Evolutionary conservation across 2,113 vertebrate genomes (phyloP).

Genomic region (Dolichallabes microphthalmus): DNA sequence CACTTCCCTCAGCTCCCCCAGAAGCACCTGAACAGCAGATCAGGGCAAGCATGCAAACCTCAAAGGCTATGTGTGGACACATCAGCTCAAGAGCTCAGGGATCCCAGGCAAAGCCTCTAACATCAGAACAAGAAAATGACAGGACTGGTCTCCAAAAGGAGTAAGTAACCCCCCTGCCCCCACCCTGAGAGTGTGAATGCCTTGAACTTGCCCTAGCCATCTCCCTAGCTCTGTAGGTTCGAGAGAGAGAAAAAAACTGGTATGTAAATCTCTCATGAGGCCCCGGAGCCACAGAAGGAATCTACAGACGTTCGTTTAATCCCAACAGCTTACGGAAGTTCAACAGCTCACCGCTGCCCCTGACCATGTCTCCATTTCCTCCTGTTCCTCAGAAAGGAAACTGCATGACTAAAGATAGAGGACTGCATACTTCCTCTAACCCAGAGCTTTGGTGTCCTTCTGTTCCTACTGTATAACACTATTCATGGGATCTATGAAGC

Average conservation of each 20-base stretch:
- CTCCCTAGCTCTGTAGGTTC: not conserved
- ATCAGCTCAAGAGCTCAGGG: constrained; percentile 41
- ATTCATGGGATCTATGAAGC: not conserved
- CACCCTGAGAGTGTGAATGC: constrained; percentile 22
- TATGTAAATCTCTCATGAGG: constrained; percentile 36
- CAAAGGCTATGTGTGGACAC: constrained; percentile 46
- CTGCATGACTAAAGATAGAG: constrained; percentile 74
- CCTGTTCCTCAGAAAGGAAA: constrained; percentile 67
- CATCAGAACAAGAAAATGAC: constrained; percentile 52
- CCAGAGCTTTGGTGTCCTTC: constrained; percentile 28
- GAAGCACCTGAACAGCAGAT: constrained; percentile 32
- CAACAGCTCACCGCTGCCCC: constrained; percentile 55
- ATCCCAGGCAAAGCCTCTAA: constrained; percentile 37
- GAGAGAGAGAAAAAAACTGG: constrained; percentile 21
- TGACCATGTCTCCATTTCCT: constrained; percentile 61
- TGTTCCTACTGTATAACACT: constrained; percentile 20
- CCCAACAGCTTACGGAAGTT: constrained; percentile 50
- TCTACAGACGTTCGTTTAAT: constrained; percentile 42
- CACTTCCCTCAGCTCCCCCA: constrained; percentile 20
- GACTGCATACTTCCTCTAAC: constrained; percentile 42
- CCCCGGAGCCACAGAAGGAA: constrained; percentile 34
- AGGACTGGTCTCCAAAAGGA: constrained; percentile 40
- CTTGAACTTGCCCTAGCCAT: constrained; percentile 35
- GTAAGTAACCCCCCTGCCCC: constrained; percentile 35
- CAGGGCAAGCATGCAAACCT: constrained; percentile 40